phyloP scores from a whole-genome alignment of 2,797 vertebrate species.

The Lepidocolaptes lacrymiger region DNA sequence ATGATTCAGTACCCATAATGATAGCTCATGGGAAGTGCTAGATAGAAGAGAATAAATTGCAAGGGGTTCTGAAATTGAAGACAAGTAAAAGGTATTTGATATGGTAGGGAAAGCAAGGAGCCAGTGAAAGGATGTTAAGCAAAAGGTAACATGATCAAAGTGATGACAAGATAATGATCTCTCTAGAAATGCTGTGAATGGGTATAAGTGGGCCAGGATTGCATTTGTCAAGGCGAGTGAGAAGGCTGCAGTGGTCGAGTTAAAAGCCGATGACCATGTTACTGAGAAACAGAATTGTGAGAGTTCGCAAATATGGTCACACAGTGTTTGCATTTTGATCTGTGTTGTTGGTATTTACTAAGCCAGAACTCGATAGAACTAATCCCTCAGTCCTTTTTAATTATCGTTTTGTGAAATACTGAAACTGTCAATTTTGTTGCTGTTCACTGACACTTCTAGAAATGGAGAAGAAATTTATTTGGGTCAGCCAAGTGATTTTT shows the following conservation, averaged over 20 bases:
- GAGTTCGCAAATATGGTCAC: background rate
- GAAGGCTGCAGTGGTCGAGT: background rate
- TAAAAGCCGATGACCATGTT: background rate
- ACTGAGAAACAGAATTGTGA: background rate
- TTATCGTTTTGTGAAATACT: background rate
- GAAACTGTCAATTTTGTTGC: background rate
- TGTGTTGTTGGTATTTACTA: background rate
- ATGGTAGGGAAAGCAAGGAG: background rate
- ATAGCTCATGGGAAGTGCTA: background rate
- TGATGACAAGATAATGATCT: constrained; percentile 9
- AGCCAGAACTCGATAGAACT: background rate
- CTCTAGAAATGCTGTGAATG: background rate
- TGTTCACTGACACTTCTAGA: background rate
- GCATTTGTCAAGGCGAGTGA: background rate
- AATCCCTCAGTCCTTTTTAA: background rate
- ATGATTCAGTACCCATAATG: background rate
- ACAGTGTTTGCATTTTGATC: background rate
- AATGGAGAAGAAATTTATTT: background rate
- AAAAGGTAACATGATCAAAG: background rate
- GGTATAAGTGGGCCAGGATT: background rate
- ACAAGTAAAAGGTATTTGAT: background rate
- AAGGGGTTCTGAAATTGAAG: background rate
- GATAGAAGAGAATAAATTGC: background rate
- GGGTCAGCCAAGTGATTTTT: background rate
- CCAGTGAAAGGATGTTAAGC: background rate